A percentile compares a stretch with the other conserved stretches of the same genome.
phyloP scores from a whole-genome alignment of 1,140 invertebrate species.

The Diorhabda elongata region DNA sequence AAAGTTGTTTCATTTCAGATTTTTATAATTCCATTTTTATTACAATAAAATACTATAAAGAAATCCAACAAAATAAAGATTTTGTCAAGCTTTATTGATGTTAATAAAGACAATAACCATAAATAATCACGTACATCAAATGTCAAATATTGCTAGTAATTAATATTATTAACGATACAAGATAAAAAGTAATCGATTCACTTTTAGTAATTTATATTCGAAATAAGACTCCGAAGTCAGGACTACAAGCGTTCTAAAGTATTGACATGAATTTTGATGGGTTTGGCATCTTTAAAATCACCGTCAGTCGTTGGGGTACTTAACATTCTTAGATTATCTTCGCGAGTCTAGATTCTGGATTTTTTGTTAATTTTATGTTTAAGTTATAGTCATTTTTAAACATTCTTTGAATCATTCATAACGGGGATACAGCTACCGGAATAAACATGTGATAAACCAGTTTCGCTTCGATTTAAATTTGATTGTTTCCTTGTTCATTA shows the following conservation, averaged over 20 bases:
- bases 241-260: neutral
- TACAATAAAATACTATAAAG: too few species aligned
- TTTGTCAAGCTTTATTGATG: too few species aligned
- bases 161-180: slow-evolving; percentile 1
- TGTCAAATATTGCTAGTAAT: slow-evolving; percentile 1
- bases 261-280: neutral
- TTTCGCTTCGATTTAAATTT: too few species aligned
- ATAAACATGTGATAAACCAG: too few species aligned
- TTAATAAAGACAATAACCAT: neutral
- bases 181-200: slow-evolving; percentile 1
- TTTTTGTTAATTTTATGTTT: neutral
- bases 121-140: neutral
- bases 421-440: too few species aligned
- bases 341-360: neutral
- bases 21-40: too few species aligned
- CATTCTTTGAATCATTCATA: too few species aligned
- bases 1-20: too few species aligned
- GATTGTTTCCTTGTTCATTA: too few species aligned
- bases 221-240: neutral
- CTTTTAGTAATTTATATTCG: slow-evolving; percentile 1
- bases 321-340: slow-evolving; percentile 3
- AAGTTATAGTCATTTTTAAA: too few species aligned
- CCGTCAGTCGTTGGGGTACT: slow-evolving; percentile 1
- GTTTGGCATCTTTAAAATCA: neutral
- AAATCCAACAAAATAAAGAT: too few species aligned